Evolutionary conservation across 1,140 invertebrate species (phyloP), one percentile per base, ranked within the genome.

Genomic region (Danaus melanippus): DNA sequence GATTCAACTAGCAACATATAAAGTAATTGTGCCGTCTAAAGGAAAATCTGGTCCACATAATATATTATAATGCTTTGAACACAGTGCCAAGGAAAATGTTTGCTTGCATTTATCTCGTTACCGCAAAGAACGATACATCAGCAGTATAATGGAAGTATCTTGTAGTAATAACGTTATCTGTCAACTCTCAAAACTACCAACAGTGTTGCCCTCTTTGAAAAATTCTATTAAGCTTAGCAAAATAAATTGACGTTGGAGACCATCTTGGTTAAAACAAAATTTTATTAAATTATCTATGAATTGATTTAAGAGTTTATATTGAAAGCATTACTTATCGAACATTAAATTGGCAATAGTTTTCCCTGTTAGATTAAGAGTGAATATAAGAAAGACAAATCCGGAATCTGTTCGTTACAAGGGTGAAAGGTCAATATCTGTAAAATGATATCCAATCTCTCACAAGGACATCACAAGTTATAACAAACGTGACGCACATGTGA

Each of bases 101-200:
- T 60, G 53, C 55, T 55, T 60, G 52, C 49, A 48, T 60, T 55
- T 52, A 56, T 54, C 11, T 45, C 43, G 42, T 50, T 49, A 46
- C 48, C 53, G 21, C 42, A 50, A 32, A 47, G 42, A 60, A 60
- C 58, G 50, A 55, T 62, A 63, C 49, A 56, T 62, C 54, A 62
- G 44, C 39, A 40, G 53, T 44, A 12, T 69, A 74, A 74, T 74
- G 71, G 71, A 74, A 69, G 61, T 69, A 58, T 69, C 71, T 58
- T 74, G 71, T 74, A 62, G 60, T 67, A 65, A 67, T 71, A 74
- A 71, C 58, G 58, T 67, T 65, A 66, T 60, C 59, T 64, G 67
- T 71, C 68, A 66, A 69, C 53, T 66, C 59, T 61, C 56, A 67
- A 57, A 74, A 71, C 60, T 69, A 71, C 67, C 58, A 54, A 60